phyloP scores from a whole-genome alignment of 2,113 vertebrate species.

The Thinocorus orbignyianus region DNA sequence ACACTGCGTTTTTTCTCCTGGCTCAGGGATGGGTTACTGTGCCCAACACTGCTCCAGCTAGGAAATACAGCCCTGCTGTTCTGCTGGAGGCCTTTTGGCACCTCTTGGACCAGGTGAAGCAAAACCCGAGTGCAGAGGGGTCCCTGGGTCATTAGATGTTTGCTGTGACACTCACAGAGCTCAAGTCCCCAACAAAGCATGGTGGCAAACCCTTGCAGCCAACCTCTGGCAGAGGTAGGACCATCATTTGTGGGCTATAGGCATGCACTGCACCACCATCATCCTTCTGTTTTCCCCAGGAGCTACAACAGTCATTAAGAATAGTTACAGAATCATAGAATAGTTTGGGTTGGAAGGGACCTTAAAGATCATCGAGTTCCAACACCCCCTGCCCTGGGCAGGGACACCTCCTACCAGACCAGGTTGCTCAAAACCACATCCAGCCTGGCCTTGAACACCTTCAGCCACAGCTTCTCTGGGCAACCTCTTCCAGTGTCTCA shows the following conservation, averaged over 20 bases:
- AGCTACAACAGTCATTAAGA: background rate
- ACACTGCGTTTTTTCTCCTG: background rate
- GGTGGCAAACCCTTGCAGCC: background rate
- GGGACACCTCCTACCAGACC: too few species aligned
- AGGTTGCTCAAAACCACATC: too few species aligned
- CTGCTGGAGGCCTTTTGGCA: background rate
- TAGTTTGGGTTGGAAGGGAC: too few species aligned
- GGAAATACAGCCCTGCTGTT: background rate
- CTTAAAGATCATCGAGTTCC: too few species aligned
- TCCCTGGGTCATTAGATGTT: fast-evolving
- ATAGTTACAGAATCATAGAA: background rate
- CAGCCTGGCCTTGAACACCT: too few species aligned
- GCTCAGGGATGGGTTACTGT: background rate
- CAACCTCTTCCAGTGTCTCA: too few species aligned
- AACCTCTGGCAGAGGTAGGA: background rate
- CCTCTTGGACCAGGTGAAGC: background rate
- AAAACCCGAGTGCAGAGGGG: background rate
- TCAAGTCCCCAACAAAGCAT: background rate
- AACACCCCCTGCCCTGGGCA: too few species aligned
- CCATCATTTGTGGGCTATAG: fast-evolving
- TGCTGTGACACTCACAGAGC: background rate
- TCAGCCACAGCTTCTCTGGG: too few species aligned
- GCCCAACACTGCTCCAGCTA: background rate
- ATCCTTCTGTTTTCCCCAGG: background rate
- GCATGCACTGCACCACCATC: background rate